A percentile compares a stretch with the other conserved stretches of the same genome.
phyloP scores from a whole-genome alignment of 2,888 invertebrate species.

The Drosophila helvetica region DNA sequence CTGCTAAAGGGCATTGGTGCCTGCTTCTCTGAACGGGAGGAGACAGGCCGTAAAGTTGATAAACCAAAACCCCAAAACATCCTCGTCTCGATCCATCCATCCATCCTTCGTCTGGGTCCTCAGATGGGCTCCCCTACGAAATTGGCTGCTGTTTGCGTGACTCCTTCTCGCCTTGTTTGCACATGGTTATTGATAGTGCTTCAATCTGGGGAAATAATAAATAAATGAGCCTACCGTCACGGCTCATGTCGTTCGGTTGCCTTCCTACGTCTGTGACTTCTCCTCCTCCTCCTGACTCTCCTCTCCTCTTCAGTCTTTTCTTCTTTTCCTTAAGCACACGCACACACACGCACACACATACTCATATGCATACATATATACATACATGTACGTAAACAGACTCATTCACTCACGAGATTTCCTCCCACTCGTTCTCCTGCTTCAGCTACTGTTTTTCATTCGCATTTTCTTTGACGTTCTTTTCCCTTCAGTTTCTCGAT shows the following conservation, averaged over 20 bases:
- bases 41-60: conserved; percentile 37
- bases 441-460: conserved; percentile 43
- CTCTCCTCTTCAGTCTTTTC: conserved; percentile 6
- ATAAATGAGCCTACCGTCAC: conserved; percentile 75
- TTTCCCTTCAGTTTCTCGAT: conserved; percentile 46
- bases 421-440: conserved; percentile 19
- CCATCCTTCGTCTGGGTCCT: not conserved
- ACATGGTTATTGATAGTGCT: conserved; percentile 69
- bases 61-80: conserved; percentile 27
- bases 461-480: conserved; percentile 38
- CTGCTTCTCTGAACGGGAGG: conserved; percentile 13
- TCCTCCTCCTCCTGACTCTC: conserved; percentile 3
- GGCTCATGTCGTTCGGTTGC: conserved; percentile 45
- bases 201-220: conserved; percentile 74
- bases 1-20: conserved; percentile 13
- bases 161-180: conserved; percentile 59
- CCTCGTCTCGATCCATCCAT: not conserved
- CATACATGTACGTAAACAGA: conserved; percentile 13
- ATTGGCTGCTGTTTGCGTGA: not conserved
- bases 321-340: conserved; percentile 13
- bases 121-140: not conserved
- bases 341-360: conserved; percentile 12
- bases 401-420: conserved; percentile 42
- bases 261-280: conserved; percentile 20
- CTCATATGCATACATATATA: conserved; percentile 14